These are phyloP conservation scores for Dromas ardeola DNA, from an alignment of 2,113 vertebrate genomes.

Conservation along the genomic window DNA sequence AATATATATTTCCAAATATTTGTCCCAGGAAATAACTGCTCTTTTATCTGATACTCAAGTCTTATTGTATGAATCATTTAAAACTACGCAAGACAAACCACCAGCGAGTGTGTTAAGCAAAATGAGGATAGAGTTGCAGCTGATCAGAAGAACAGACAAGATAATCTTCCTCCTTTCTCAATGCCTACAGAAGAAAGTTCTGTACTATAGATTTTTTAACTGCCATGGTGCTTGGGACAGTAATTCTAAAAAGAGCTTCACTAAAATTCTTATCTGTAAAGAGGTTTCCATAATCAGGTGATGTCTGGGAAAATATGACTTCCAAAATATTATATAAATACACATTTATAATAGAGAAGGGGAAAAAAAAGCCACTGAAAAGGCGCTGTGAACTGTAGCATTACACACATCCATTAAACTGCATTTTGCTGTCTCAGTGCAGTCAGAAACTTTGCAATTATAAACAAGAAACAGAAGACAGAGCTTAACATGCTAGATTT, in stretches of 20 bases:
- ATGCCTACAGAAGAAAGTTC: background rate
- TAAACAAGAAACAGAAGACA: background rate
- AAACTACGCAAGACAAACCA: background rate
- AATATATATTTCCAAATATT: background rate
- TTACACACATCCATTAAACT: background rate
- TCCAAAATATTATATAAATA: background rate
- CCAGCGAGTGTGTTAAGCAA: background rate
- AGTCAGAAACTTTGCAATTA: background rate
- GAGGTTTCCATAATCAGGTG: background rate
- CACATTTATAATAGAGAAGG: background rate
- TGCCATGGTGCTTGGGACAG: background rate
- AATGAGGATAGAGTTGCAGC: background rate
- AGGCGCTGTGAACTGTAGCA: fast-evolving
- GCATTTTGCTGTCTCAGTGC: background rate
- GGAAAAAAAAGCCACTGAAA: background rate
- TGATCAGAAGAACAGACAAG: background rate
- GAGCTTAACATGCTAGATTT: background rate
- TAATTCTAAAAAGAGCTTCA: background rate
- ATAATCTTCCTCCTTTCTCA: background rate
- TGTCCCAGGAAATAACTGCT: background rate
- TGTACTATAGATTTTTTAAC: background rate
- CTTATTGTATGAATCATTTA: background rate
- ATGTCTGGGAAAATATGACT: background rate
- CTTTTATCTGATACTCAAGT: background rate
- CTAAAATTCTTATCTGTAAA: background rate